phyloP scores from a whole-genome alignment of 2,888 invertebrate species.

The Auanema freiburgensis region DNA sequence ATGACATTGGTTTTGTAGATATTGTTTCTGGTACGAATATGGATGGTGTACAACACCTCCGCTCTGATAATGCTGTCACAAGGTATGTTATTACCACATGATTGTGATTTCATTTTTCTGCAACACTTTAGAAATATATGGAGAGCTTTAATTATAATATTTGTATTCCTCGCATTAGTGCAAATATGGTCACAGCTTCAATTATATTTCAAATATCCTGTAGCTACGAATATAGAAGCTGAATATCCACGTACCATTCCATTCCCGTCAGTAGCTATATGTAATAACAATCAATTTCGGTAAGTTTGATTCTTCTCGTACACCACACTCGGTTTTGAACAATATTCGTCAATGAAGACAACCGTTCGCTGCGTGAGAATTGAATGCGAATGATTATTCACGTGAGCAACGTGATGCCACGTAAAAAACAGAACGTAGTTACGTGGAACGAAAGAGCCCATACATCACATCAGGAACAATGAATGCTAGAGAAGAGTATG shows the following conservation, averaged over 20 bases:
- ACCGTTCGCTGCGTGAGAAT: neutral
- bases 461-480: too few species aligned
- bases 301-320: constrained; percentile 13
- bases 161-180: constrained; percentile 49
- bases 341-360: too few species aligned
- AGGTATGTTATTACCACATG: constrained; percentile 24
- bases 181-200: constrained; percentile 54
- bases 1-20: constrained; percentile 37
- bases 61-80: constrained; percentile 38
- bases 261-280: constrained; percentile 60
- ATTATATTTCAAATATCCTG: constrained; percentile 41
- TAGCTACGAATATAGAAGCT: constrained; percentile 61
- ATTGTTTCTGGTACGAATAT: constrained; percentile 59
- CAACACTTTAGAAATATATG: constrained; percentile 44
- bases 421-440: too few species aligned
- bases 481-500: too few species aligned
- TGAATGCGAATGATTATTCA: neutral
- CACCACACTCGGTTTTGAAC: too few species aligned
- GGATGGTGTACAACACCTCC: constrained; percentile 60
- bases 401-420: too few species aligned
- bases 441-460: too few species aligned
- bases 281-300: constrained; percentile 63
- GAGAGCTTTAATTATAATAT: constrained; percentile 48
- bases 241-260: constrained; percentile 56
- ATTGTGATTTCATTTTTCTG: neutral